Evolutionary conservation across 2,888 invertebrate genomes (phyloP).

Genomic region (Drosophila kanekoi): DNA sequence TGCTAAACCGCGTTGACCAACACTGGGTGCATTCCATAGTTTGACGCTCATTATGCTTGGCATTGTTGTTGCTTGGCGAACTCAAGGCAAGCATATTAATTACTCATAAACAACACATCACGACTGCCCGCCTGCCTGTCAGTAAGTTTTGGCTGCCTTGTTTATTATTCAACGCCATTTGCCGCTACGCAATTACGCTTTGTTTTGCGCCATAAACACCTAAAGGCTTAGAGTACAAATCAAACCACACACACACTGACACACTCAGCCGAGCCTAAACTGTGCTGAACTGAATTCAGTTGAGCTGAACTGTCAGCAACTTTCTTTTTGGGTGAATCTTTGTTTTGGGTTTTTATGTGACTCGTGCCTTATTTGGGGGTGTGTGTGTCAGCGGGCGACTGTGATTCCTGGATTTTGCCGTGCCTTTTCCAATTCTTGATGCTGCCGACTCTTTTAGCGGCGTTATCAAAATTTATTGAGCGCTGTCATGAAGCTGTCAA

Average conservation of each 20-base stretch:
- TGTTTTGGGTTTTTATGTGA: constrained; percentile 59
- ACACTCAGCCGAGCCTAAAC: constrained; percentile 5
- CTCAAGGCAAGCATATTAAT: constrained; percentile 66
- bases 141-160: constrained; percentile 28
- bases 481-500: constrained; percentile 84
- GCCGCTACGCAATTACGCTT: constrained; percentile 60
- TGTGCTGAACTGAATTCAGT: constrained; percentile 39
- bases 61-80: constrained; percentile 30
- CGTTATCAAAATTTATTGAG: constrained; percentile 83
- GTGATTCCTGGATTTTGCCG: constrained; percentile 54
- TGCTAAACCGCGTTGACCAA: constrained; percentile 36
- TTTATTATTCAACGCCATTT: constrained; percentile 74
- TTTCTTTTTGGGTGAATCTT: constrained; percentile 53
- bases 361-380: constrained; percentile 20
- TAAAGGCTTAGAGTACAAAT: constrained; percentile 58
- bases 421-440: constrained; percentile 58
- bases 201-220: constrained; percentile 63
- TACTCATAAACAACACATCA: constrained; percentile 61
- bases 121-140: constrained; percentile 16
- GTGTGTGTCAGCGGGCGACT: constrained; percentile 23
- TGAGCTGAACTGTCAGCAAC: constrained; percentile 69
- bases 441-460: constrained; percentile 51
- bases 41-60: constrained; percentile 50
- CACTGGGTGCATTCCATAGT: constrained; percentile 25
- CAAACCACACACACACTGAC: constrained; percentile 11